phyloP scores from a whole-genome alignment of 1,140 invertebrate genomes.

The Forficula auricularia region DNA sequence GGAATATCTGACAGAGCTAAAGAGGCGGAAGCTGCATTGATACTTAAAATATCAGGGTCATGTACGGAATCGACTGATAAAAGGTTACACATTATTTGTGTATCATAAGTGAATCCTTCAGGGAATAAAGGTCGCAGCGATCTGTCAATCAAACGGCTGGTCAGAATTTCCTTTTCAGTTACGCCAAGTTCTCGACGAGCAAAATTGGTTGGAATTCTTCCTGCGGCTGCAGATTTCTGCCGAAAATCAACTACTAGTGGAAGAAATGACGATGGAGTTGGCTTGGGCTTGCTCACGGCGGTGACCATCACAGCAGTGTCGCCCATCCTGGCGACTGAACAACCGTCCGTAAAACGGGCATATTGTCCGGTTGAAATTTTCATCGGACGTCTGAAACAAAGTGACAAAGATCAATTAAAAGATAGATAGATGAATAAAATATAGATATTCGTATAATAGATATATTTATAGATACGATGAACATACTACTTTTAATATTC shows the following conservation, averaged over 20 bases:
- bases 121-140: constrained; percentile 80
- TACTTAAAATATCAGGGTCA: constrained; percentile 75
- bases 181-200: constrained; percentile 73
- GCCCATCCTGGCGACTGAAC: constrained; percentile 58
- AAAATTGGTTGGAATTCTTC: constrained; percentile 92
- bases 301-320: constrained; percentile 86
- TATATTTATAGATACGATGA: too few species aligned
- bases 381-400: constrained; percentile 33
- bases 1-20: constrained; percentile 90
- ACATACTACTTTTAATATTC: too few species aligned
- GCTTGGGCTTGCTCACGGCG: constrained; percentile 58
- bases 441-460: too few species aligned
- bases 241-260: constrained; percentile 85
- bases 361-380: constrained; percentile 58
- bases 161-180: constrained; percentile 79
- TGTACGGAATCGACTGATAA: constrained; percentile 75
- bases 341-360: constrained; percentile 75
- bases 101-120: constrained; percentile 57
- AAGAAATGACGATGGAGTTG: constrained; percentile 46
- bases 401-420: too few species aligned
- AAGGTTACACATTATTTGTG: constrained; percentile 84
- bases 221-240: constrained; percentile 87
- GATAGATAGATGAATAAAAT: too few species aligned
- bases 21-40: constrained; percentile 91
- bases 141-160: constrained; percentile 78